Conservation (phyloP, 2,113 vertebrate genomes). For the Junco hyemalis region DNA sequence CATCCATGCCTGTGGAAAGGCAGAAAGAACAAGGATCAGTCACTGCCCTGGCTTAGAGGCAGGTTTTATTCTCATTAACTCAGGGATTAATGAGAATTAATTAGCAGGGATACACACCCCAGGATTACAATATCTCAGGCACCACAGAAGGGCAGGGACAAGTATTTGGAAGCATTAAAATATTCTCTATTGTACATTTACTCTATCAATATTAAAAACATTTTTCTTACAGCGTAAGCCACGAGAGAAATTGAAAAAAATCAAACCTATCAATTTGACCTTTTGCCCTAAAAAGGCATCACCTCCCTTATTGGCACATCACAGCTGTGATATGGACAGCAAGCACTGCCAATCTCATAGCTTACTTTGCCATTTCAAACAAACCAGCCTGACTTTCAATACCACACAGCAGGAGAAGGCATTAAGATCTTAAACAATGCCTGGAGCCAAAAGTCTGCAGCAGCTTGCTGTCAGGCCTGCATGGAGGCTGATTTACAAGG, state of each 20-base stretch:
- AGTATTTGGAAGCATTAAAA: not conserved
- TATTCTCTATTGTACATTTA: not conserved
- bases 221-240: not conserved
- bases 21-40: not conserved
- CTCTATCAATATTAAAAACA: not conserved
- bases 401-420: not conserved
- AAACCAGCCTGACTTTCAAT: constrained; percentile 4
- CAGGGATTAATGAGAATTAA: no score
- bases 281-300: not conserved
- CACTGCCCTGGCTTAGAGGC: not conserved
- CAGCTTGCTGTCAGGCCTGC: constrained; percentile 7
- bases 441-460: not conserved
- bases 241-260: not conserved
- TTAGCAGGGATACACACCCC: not conserved
- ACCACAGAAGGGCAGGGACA: not conserved
- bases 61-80: not conserved
- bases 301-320: not conserved
- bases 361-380: constrained; percentile 3
- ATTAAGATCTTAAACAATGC: constrained; percentile 16
- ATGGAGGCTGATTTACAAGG: not conserved
- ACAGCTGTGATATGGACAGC: not conserved
- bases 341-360: not conserved
- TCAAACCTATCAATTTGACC: not conserved
- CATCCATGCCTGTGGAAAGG: constrained; percentile 74
- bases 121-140: not conserved